phyloP scores from a whole-genome alignment of 2,888 invertebrate species.

The Eumacrocentrus americanus region DNA sequence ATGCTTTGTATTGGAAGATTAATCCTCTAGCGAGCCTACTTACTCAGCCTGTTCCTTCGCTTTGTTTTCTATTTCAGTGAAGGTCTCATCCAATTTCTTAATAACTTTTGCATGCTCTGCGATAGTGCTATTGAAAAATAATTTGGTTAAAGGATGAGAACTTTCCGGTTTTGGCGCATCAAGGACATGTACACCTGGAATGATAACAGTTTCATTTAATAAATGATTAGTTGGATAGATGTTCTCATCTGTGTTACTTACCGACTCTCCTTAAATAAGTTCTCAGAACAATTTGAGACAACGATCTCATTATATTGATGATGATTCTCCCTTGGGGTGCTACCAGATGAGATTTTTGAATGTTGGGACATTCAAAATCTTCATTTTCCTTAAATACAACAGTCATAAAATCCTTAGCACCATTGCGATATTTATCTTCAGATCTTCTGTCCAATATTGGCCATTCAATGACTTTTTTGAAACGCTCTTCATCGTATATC shows the following conservation, averaged over 20 bases:
- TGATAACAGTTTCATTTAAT: background rate
- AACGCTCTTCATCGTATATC: constrained; percentile 48
- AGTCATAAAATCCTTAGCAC: constrained; percentile 48
- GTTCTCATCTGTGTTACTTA: constrained; percentile 37
- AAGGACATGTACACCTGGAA: constrained; percentile 15
- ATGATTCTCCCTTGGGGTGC: constrained; percentile 55
- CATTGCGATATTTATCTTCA: constrained; percentile 53
- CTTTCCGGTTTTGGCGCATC: constrained; percentile 41
- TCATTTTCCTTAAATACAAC: constrained; percentile 48
- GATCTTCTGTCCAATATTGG: constrained; percentile 53
- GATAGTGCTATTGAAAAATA: constrained; percentile 39
- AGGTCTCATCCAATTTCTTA: constrained; percentile 28
- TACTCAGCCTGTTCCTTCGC: constrained; percentile 33
- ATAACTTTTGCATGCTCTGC: constrained; percentile 28
- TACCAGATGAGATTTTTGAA: constrained; percentile 51
- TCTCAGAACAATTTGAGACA: constrained; percentile 50
- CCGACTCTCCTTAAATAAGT: constrained; percentile 45
- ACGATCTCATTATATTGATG: constrained; percentile 52
- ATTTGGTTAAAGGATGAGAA: constrained; percentile 38
- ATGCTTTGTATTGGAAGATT: no score
- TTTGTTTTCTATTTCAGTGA: constrained; percentile 24
- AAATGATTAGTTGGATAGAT: no score
- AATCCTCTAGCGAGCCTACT: constrained; percentile 14
- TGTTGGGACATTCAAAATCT: constrained; percentile 52
- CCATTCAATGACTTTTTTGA: constrained; percentile 51